Percentiles rank a stretch among this genome's conserved stretches.
These are phyloP conservation scores for Chamaetylas fuelleborni DNA, from an alignment of 2,113 vertebrate species.

Conservation along the genomic window DNA sequence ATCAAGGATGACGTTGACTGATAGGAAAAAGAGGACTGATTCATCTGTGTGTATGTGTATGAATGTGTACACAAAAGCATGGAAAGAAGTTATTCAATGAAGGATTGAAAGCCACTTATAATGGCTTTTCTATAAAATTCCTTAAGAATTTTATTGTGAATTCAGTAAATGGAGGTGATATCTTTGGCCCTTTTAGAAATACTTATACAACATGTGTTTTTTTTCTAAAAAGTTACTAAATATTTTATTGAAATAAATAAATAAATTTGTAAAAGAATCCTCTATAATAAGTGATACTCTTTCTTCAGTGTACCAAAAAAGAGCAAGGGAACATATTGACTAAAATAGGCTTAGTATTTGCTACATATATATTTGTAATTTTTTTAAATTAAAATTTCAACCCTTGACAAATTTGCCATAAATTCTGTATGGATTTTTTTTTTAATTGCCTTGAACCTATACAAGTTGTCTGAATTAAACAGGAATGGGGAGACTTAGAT, in stretches of 20 bases:
- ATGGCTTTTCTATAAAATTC: neutral
- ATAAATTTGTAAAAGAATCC: neutral
- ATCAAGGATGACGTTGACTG: rapidly evolving
- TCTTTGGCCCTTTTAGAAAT: neutral
- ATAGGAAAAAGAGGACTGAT: neutral
- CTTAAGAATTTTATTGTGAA: neutral
- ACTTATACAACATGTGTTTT: neutral
- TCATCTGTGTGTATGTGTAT: neutral
- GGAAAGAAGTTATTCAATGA: neutral
- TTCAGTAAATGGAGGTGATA: neutral
- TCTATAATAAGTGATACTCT: rapidly evolving
- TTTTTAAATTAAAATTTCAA: neutral
- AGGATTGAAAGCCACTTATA: neutral
- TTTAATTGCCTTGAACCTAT: neutral
- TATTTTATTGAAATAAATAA: neutral
- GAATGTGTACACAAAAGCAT: neutral
- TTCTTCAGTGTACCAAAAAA: neutral
- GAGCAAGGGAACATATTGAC: neutral
- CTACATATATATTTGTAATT: too few species aligned
- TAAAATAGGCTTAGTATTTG: neutral
- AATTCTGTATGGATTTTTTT: neutral
- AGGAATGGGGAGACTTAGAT: neutral
- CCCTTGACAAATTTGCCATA: neutral
- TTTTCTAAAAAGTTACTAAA: neutral
- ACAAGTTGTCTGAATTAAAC: neutral